Evolutionary conservation across 2,797 vertebrate genomes (phyloP), one percentile per base, ranked within the genome.

Genomic region (Bovichtus diacanthus): DNA sequence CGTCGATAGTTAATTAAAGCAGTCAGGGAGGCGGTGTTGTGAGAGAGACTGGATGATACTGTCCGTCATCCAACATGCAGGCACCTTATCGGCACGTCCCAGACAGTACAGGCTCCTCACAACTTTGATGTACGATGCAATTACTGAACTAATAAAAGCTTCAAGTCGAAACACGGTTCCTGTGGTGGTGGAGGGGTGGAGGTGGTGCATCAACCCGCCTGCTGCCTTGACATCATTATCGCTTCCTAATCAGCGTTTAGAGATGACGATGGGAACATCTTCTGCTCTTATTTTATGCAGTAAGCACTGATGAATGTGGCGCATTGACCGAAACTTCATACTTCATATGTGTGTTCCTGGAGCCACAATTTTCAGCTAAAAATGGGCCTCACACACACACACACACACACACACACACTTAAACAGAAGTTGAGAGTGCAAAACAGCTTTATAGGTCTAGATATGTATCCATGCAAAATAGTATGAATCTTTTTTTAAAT

Each of bases 81-180:
- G 78, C 70, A 75, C 74, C 93, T 94, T 94, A 94, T 94, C 93
- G 81, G 81, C 86, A 64, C 74, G 81, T 92, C 85, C 76, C 93
- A 94, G 92, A 86, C 87, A 83, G 78, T 60, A 80, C 71, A 21
- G 82, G 76, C 87, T 89, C 83, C 87, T 88, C 90, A 81, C 91
- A 88, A 90, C 86, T 87, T 88, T 95, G 94, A 95, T 95, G 89
- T 94, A 95, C 84, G 94, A 94, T 67, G 93, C 93, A 94, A 95
- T 95, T 95, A 94, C 92, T 74, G 79, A 90, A 89, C 89, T 93
- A 94, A 94, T 94, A 93, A 94, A 92, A 92, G 87, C 90, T 80
- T 90, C 87, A 89, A 88, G 89, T 90, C 38, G 83, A 91, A 90
- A 92, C 90, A 90, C 78, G 56, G 78, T 76, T 70, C 66, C 66